Conservation (phyloP, 2,113 vertebrate species). For the Eulemur rufifrons region DNA sequence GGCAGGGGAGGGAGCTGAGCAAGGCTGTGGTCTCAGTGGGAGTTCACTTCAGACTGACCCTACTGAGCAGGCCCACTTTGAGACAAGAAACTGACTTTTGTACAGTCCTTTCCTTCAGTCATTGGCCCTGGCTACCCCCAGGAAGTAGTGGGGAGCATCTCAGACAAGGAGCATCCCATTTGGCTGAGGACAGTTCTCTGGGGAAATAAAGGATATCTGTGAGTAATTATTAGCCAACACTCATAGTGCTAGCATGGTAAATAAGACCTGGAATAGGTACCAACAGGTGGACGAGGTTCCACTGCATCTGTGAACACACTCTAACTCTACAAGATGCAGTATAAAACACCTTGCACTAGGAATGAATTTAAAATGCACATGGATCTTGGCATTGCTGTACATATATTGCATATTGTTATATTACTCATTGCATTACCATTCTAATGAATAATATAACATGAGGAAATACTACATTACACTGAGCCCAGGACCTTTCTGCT, state of each 20-base stretch:
- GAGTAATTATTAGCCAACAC: neutral
- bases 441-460: neutral
- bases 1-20: neutral
- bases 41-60: neutral
- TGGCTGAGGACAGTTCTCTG: neutral
- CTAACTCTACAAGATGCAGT: neutral
- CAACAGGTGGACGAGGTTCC: neutral
- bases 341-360: neutral
- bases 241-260: neutral
- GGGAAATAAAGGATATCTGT: neutral
- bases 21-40: neutral
- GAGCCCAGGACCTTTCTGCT: neutral
- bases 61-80: neutral
- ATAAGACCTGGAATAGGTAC: neutral
- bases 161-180: neutral
- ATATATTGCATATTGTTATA: neutral
- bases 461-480: neutral
- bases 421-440: neutral
- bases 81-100: neutral
- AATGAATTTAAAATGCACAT: neutral
- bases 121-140: neutral
- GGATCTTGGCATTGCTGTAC: neutral
- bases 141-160: neutral
- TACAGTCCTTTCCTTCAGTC: neutral
- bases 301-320: neutral